These are phyloP conservation scores for Drosophila oshimai DNA, from an alignment of 1,140 invertebrate genomes.

Conservation along the genomic window DNA sequence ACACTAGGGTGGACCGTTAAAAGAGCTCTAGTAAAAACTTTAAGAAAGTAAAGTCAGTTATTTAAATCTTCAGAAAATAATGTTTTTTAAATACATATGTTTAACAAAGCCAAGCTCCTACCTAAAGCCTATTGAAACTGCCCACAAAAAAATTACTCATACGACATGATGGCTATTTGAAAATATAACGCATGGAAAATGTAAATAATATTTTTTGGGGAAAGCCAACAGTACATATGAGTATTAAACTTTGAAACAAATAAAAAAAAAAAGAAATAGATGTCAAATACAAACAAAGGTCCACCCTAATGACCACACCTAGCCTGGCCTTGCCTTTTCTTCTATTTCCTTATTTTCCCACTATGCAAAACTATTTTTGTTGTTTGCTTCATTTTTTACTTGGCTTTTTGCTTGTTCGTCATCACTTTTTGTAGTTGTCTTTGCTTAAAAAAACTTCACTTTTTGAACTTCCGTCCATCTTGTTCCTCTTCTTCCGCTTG, in stretches of 20 bases:
- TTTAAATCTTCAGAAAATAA: too few relatives aligned
- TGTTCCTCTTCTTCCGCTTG: constrained; percentile 1
- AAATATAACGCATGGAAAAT: too few relatives aligned
- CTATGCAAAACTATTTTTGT: constrained; percentile 41
- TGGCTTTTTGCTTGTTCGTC: constrained; percentile 37
- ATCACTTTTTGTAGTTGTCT: constrained; percentile 25
- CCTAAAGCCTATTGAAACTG: too few relatives aligned
- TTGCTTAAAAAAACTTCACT: constrained; percentile 29
- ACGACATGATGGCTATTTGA: too few relatives aligned
- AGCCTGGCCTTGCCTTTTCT: constrained; percentile 4
- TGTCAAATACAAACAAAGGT: neutral
- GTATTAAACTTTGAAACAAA: too few relatives aligned
- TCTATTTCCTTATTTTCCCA: neutral
- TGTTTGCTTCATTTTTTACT: constrained; percentile 51
- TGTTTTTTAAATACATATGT: neutral
- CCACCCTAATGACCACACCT: constrained; percentile 20
- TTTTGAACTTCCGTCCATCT: constrained; percentile 9
- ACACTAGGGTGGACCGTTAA: constrained; percentile 2
- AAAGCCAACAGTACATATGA: too few relatives aligned
- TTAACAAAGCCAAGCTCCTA: too few relatives aligned
- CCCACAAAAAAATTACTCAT: too few relatives aligned
- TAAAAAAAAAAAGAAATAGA: neutral
- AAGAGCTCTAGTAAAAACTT: too few relatives aligned
- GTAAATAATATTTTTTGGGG: too few relatives aligned
- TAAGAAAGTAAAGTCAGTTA: too few relatives aligned